phyloP scores from a whole-genome alignment of 1,140 invertebrate genomes.

The Scylla paramamosain region DNA sequence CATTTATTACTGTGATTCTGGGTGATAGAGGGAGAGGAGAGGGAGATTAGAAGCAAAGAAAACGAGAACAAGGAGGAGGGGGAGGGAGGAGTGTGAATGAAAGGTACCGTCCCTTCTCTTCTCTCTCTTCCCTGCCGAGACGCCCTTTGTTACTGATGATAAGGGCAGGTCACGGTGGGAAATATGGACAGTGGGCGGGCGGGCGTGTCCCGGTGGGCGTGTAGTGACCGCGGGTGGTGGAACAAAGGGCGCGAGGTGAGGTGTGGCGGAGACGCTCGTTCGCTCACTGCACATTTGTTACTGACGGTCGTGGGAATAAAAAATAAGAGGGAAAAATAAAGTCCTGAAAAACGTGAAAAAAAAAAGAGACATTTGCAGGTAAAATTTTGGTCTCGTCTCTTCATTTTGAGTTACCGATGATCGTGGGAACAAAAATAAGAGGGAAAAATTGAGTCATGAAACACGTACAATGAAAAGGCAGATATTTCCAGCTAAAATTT shows the following conservation, averaged over 20 bases:
- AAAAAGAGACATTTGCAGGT: too few relatives aligned
- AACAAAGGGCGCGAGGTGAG: not conserved
- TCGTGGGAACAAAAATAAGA: too few relatives aligned
- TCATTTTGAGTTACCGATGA: too few relatives aligned
- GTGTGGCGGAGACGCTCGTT: not conserved
- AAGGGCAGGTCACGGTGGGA: not conserved
- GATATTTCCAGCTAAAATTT: too few relatives aligned
- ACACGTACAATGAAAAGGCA: too few relatives aligned
- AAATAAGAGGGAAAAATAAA: too few relatives aligned
- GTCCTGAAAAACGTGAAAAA: too few relatives aligned
- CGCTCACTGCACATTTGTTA: not conserved
- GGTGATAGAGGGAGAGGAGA: not conserved
- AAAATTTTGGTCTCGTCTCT: too few relatives aligned
- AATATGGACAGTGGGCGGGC: constrained; percentile 16
- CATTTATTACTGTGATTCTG: not conserved
- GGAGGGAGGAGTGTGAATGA: not conserved
- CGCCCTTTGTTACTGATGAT: not conserved
- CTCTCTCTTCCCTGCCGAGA: not conserved
- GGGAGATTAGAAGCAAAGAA: not conserved
- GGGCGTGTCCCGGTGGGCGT: not conserved
- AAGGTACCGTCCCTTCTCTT: not conserved
- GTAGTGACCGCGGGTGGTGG: not conserved
- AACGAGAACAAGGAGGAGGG: not conserved
- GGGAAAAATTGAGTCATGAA: too few relatives aligned
- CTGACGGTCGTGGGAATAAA: not conserved